Conservation (phyloP, 1,140 invertebrate species). For the Drosophila albomicans region DNA sequence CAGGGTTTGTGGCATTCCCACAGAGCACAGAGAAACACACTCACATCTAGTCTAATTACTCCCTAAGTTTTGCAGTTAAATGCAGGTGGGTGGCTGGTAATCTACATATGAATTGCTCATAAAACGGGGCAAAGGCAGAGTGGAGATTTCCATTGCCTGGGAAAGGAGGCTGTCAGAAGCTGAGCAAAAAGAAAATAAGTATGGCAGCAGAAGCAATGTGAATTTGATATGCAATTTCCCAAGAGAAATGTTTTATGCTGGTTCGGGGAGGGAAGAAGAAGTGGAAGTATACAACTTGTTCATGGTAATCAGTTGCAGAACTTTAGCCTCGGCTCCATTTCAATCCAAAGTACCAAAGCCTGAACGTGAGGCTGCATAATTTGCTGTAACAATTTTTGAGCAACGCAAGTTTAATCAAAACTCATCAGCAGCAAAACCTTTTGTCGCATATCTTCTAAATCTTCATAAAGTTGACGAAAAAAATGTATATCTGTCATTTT, state of each 20-base stretch:
- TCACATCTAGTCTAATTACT: slow-evolving; percentile 22
- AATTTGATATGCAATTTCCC: slow-evolving; percentile 19
- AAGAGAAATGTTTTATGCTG: slow-evolving; percentile 5
- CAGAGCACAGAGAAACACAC: slow-evolving; percentile 6
- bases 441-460: not conserved
- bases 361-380: slow-evolving; percentile 31
- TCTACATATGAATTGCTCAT: slow-evolving; percentile 31
- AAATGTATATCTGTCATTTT: slow-evolving; percentile 7
- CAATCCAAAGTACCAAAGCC: not conserved
- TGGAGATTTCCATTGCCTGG: slow-evolving; percentile 2
- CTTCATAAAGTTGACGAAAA: slow-evolving; percentile 9
- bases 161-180: not conserved
- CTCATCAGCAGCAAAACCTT: not conserved
- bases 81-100: slow-evolving; percentile 41
- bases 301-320: slow-evolving; percentile 8
- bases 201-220: slow-evolving; percentile 1
- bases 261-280: not conserved
- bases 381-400: not conserved
- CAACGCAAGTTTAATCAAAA: not conserved
- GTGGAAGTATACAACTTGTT: not conserved
- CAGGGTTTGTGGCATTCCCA: slow-evolving; percentile 46
- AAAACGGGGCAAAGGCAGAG: not conserved
- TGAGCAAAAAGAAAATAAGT: not conserved
- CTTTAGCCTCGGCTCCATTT: slow-evolving; percentile 6
- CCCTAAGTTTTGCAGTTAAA: slow-evolving; percentile 33